These are phyloP conservation scores for Geococcyx californianus DNA, from an alignment of 2,113 vertebrate species.

Conservation along the genomic window DNA sequence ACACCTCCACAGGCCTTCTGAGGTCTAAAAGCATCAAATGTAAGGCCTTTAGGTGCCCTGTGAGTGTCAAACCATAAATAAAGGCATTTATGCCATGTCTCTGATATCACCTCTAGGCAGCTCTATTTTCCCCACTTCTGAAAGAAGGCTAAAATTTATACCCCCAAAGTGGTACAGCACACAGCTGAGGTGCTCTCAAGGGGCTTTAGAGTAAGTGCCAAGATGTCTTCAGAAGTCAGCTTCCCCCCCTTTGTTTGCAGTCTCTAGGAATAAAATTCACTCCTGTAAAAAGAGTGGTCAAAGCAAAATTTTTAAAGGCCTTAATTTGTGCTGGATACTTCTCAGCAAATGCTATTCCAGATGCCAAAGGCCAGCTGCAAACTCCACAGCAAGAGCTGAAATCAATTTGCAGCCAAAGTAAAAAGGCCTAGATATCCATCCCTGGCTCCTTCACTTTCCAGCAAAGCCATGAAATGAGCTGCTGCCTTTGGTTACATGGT, in stretches of 20 bases:
- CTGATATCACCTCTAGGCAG: background rate
- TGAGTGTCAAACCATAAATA: background rate
- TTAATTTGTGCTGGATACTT: background rate
- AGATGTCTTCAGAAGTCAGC: background rate
- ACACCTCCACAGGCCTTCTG: background rate
- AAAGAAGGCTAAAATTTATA: background rate
- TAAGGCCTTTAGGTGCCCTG: background rate
- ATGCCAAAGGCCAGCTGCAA: slow-evolving; percentile 25
- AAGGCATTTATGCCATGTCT: background rate
- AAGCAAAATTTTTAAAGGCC: background rate
- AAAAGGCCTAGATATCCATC: slow-evolving; percentile 11
- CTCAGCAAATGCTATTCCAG: background rate
- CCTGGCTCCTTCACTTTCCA: background rate
- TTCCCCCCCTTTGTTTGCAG: background rate
- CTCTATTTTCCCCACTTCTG: background rate
- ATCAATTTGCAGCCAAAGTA: slow-evolving; percentile 43
- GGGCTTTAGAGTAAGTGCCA: background rate
- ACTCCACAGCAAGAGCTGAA: slow-evolving; percentile 38
- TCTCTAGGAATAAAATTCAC: background rate
- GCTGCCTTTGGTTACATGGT: slow-evolving; percentile 43
- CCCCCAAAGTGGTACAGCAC: background rate
- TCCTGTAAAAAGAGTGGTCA: background rate
- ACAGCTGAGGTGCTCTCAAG: background rate
- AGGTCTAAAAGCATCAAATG: background rate
- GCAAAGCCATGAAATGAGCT: slow-evolving; percentile 51